Base-by-base conservation (phyloP, 2,113 vertebrate genomes). In the Megaceryle maxima region DNA sequence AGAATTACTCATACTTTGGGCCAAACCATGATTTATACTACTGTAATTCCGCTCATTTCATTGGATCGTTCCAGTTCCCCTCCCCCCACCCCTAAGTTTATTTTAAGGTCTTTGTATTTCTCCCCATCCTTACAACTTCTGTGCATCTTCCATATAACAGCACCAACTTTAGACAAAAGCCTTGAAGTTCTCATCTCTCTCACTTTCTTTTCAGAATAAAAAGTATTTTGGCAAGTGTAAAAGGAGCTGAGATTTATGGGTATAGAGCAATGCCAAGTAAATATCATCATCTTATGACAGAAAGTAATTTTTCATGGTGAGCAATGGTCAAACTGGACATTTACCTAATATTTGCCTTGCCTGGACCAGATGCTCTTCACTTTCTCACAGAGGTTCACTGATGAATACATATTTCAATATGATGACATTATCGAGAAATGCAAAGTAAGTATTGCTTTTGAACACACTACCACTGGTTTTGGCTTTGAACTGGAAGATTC, bases 21-120 rank as follows among this genome's bases (percentile, higher is more conserved):
- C 87, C 95, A 97, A 95, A 62, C 12, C 29, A 22, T 93, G 87
- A 95, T 85, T 87, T 86, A 90, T 62, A 55, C 31, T 66, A 33
- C 16, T 87, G 74, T 33, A 79, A 94, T 66, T 85, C 74, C 82
- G 29, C 44, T 79, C 9, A 70, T 75, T 78, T 89, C 25, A 51
- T 14, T 92, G 25, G 41, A 80, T 85, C 50, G 31, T 62, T 83
- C 44, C 50, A 77, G 28, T 50, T 95, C 74, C 74, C 37, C 37
- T 37, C 37, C 37, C 37, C 37, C 37, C 37, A 37, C 37, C 37
- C 37, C 37, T 8, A 37, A 37, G 41, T 74, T 89, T 95, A 75
- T 91, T 95, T 95, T 85, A 91, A 76, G 70, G 16, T 43, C 84
- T 92, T 79, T 31, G 51, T 19, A 53, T 87, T 82, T 94, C 48